Evolutionary conservation across 2,888 invertebrate genomes (phyloP).

Genomic region (Graphium colonna): DNA sequence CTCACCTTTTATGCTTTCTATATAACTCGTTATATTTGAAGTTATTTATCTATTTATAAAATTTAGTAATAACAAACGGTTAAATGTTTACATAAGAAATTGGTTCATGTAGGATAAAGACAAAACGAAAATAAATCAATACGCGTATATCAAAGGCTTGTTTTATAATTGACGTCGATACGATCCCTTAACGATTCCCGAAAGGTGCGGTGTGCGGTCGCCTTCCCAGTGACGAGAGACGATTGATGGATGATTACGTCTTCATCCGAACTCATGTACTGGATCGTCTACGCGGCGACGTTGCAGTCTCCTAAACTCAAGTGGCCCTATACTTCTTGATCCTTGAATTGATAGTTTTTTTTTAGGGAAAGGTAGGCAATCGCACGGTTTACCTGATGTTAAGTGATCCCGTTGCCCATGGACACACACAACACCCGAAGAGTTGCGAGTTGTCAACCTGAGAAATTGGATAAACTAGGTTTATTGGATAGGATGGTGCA

Average conservation of each 20-base stretch:
- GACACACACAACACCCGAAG: too few species aligned
- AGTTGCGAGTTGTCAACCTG: too few species aligned
- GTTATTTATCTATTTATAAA: too few species aligned
- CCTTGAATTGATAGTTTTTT: constrained; percentile 8
- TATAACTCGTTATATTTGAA: too few species aligned
- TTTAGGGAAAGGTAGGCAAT: too few species aligned
- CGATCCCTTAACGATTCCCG: constrained; percentile 20
- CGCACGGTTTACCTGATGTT: too few species aligned
- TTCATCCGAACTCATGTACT: constrained; percentile 44
- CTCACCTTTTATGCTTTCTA: too few species aligned
- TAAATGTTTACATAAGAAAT: too few species aligned
- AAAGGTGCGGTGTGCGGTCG: constrained; percentile 64
- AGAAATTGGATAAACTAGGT: too few species aligned
- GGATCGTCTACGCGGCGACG: constrained; percentile 27
- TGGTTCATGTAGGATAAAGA: neutral
- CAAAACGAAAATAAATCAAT: neutral
- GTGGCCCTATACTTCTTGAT: constrained; percentile 16
- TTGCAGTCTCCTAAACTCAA: constrained; percentile 4
- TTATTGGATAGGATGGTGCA: too few species aligned
- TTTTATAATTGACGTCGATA: constrained; percentile 29
- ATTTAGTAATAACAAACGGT: too few species aligned
- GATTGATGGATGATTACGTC: constrained; percentile 74
- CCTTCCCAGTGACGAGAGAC: constrained; percentile 48
- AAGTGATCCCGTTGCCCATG: too few species aligned
- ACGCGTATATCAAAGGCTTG: constrained; percentile 1